phyloP scores from a whole-genome alignment of 2,888 invertebrate species.

The Chrysina gloriosa region DNA sequence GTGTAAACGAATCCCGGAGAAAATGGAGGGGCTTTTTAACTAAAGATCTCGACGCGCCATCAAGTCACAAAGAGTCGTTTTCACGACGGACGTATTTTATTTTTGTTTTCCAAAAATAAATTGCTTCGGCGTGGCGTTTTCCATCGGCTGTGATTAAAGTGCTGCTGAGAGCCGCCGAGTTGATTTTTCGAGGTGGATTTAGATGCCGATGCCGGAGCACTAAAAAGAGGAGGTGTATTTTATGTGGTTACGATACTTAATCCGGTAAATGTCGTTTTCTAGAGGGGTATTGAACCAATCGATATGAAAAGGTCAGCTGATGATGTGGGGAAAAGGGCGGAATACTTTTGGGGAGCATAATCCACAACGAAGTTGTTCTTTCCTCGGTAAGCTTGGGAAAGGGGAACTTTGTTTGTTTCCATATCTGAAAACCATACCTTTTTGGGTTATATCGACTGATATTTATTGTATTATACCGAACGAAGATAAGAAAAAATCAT shows the following conservation, averaged over 20 bases:
- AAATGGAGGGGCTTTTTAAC: slow-evolving; percentile 13
- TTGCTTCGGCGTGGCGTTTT: slow-evolving; percentile 6
- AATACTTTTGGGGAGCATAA: too few relatives aligned
- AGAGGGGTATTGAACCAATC: background rate
- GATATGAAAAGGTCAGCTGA: background rate
- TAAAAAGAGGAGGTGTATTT: background rate
- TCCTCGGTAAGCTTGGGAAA: too few relatives aligned
- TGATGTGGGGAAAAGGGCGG: background rate
- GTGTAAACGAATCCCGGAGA: background rate
- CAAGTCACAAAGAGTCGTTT: slow-evolving; percentile 6
- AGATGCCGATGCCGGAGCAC: background rate
- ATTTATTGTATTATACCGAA: too few relatives aligned
- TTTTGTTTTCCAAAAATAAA: slow-evolving; percentile 29
- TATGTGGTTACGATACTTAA: background rate
- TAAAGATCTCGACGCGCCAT: slow-evolving; percentile 27
- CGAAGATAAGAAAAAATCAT: too few relatives aligned
- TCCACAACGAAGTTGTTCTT: too few relatives aligned
- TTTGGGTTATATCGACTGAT: too few relatives aligned
- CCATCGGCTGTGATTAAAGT: slow-evolving; percentile 31
- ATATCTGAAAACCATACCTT: too few relatives aligned
- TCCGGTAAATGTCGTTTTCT: background rate
- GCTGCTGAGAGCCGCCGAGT: background rate
- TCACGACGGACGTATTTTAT: slow-evolving; percentile 1
- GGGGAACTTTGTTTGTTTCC: too few relatives aligned
- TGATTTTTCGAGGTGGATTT: background rate